Evolutionary conservation across 2,888 invertebrate genomes (phyloP).

Genomic region (Clostera curtula): DNA sequence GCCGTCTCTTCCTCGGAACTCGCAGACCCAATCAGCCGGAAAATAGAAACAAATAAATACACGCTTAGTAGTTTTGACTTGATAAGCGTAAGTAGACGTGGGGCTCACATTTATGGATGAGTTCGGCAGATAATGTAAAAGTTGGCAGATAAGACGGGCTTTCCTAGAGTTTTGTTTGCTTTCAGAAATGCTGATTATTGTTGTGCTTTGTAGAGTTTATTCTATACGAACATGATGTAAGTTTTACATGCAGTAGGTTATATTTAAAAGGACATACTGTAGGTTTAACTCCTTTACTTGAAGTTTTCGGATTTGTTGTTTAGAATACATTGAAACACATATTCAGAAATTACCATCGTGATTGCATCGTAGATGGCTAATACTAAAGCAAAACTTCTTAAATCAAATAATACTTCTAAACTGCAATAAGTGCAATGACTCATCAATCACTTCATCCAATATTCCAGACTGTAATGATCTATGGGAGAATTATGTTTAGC

Average conservation of each 20-base stretch:
- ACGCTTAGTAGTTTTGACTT: conserved; percentile 67
- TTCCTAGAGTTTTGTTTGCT: conserved; percentile 41
- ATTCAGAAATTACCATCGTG: no score
- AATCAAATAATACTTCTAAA: no score
- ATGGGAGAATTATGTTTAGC: no score
- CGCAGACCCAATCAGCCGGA: conserved; percentile 61
- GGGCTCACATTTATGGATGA: conserved; percentile 60
- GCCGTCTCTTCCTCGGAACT: conserved; percentile 46
- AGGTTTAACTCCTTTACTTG: no score
- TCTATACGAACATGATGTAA: conserved; percentile 19
- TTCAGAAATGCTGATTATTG: conserved; percentile 47
- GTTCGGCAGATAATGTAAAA: conserved; percentile 63
- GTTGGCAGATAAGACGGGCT: conserved; percentile 63
- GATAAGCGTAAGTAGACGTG: conserved; percentile 61
- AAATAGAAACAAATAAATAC: conserved; percentile 72
- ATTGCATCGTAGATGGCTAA: no score
- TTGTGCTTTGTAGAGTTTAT: conserved; percentile 28
- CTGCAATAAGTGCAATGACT: no score
- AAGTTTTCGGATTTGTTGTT: no score
- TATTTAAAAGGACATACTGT: no score
- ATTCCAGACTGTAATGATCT: no score
- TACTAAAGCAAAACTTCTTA: no score
- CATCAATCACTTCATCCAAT: no score
- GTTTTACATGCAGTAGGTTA: background rate
- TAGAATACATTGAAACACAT: no score